Conservation (phyloP, 1,140 invertebrate species). For the Frieseomelitta varia region DNA sequence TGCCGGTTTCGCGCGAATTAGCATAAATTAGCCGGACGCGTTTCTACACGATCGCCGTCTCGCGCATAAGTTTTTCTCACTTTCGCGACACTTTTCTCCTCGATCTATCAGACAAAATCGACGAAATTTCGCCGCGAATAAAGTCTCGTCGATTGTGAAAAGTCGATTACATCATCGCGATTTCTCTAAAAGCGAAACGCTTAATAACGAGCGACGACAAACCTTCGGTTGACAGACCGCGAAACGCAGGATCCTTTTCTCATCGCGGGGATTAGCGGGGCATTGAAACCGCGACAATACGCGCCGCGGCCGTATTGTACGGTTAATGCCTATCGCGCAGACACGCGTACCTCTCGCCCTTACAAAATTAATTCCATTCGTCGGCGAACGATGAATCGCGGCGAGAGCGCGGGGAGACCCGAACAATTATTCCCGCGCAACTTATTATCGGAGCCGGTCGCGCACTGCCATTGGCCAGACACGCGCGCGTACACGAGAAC, state of each 20-base stretch:
- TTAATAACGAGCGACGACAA: not conserved
- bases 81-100: not conserved
- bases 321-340: constrained; percentile 18
- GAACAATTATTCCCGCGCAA: constrained; percentile 29
- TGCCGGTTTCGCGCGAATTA: constrained; percentile 11
- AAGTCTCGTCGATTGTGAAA: not conserved
- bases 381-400: constrained; percentile 12
- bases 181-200: not conserved
- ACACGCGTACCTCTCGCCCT: not conserved
- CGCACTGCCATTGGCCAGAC: constrained; percentile 1
- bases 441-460: constrained; percentile 19
- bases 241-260: not conserved
- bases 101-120: too few species aligned
- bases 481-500: constrained; percentile 43
- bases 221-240: not conserved
- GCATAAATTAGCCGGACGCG: constrained; percentile 35
- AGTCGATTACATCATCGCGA: too few species aligned
- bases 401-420: not conserved
- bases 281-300: constrained; percentile 26
- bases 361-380: constrained; percentile 45
- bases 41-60: constrained; percentile 3
- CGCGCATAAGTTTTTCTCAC: constrained; percentile 20
- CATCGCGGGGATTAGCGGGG: not conserved
- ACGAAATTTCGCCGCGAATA: not conserved
- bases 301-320: not conserved